These are phyloP conservation scores for Enteromius anoplus DNA, from an alignment of 2,797 vertebrate genomes.

Conservation along the genomic window DNA sequence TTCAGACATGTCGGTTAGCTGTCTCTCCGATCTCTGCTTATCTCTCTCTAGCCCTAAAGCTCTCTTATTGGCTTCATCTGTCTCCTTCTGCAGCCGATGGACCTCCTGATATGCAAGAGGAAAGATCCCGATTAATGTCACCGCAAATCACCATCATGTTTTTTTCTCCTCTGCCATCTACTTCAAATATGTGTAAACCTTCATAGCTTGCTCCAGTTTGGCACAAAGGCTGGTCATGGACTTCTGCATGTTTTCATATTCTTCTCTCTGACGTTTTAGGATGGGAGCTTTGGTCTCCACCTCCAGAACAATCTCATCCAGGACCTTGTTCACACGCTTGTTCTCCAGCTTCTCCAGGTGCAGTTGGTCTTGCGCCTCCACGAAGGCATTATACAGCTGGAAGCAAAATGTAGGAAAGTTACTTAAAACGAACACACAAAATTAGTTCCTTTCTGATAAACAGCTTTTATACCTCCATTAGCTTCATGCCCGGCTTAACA, in stretches of 20 bases:
- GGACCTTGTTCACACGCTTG: slow-evolving; percentile 86
- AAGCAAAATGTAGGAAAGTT: background rate
- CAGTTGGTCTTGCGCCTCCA: slow-evolving; percentile 91
- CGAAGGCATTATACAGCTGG: slow-evolving; percentile 93
- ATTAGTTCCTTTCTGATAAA: background rate
- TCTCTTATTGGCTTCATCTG: slow-evolving; percentile 86
- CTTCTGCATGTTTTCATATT: slow-evolving; percentile 91
- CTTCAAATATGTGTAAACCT: slow-evolving; percentile 70
- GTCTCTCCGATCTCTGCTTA: slow-evolving; percentile 83
- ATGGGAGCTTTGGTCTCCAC: slow-evolving; percentile 94
- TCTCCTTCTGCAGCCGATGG: slow-evolving; percentile 87
- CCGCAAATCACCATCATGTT: background rate
- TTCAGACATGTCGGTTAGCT: slow-evolving; percentile 88
- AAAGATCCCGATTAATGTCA: background rate
- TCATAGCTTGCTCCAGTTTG: slow-evolving; percentile 94
- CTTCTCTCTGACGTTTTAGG: slow-evolving; percentile 90
- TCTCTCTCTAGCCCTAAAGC: slow-evolving; percentile 84
- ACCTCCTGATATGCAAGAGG: slow-evolving; percentile 82
- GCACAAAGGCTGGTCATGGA: slow-evolving; percentile 88
- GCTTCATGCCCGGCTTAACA: slow-evolving; percentile 96
- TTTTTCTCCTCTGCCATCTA: background rate
- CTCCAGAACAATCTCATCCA: slow-evolving; percentile 93
- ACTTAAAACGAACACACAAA: background rate
- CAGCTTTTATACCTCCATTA: slow-evolving; percentile 87
- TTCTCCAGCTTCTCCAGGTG: slow-evolving; percentile 92